A percentile compares a stretch with the other conserved stretches of the same genome.
Evolutionary conservation across 1,140 invertebrate species (phyloP).

Genomic region (Platyura marginata): DNA sequence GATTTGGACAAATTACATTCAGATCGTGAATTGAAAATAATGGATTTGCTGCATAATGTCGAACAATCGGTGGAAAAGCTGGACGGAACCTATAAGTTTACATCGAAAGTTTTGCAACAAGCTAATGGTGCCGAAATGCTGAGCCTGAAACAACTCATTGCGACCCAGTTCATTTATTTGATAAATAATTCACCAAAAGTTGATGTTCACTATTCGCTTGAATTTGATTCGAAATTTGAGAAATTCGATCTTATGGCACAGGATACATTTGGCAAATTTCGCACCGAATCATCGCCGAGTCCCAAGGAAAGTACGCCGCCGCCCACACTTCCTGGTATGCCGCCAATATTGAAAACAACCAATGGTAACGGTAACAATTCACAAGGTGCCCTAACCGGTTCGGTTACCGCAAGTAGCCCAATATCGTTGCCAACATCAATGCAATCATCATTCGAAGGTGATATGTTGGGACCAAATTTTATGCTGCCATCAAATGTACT

Average conservation of each 20-base stretch:
- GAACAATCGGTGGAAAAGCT: constrained; percentile 64
- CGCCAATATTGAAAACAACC: constrained; percentile 6
- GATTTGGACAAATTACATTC: constrained; percentile 66
- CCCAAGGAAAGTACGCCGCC: constrained; percentile 13
- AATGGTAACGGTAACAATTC: constrained; percentile 6
- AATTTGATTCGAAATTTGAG: constrained; percentile 63
- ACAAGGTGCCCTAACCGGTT: constrained; percentile 7
- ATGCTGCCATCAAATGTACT: constrained; percentile 28
- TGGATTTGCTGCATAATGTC: constrained; percentile 66
- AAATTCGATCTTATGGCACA: constrained; percentile 53
- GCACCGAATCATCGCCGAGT: constrained; percentile 31
- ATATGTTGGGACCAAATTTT: constrained; percentile 22
- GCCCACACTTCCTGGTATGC: constrained; percentile 10
- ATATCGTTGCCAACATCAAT: constrained; percentile 44
- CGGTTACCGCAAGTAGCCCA: constrained; percentile 38
- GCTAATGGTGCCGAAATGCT: constrained; percentile 70
- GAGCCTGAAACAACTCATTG: constrained; percentile 56
- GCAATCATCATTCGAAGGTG: constrained; percentile 62
- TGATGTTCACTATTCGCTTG: constrained; percentile 54
- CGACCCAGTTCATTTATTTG: constrained; percentile 52
- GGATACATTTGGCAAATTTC: constrained; percentile 52
- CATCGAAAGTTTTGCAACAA: constrained; percentile 54
- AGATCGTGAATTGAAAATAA: constrained; percentile 66
- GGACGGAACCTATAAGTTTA: constrained; percentile 69
- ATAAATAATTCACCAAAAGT: constrained; percentile 62